Conservation (phyloP, 2,113 vertebrate genomes). For the Laticauda colubrina region DNA sequence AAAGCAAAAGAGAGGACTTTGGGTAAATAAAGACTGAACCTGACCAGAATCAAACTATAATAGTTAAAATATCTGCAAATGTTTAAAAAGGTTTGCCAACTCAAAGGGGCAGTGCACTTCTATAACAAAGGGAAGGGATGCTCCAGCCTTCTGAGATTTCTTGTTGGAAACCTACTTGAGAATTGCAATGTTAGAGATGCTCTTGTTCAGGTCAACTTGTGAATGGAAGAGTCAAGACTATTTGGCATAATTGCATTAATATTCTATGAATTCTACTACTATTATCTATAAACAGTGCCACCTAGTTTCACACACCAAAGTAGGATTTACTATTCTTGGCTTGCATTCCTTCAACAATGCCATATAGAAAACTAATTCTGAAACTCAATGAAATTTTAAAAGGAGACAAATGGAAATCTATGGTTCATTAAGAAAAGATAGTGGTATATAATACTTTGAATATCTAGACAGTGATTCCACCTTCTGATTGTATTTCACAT, state of each 20-base stretch:
- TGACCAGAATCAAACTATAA: not conserved
- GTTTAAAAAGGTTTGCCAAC: not conserved
- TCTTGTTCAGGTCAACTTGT: not conserved
- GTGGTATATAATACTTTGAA: not conserved
- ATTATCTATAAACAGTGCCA: not conserved
- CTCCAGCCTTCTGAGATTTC: not conserved
- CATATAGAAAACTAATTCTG: not conserved
- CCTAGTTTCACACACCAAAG: not conserved
- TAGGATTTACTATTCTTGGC: not conserved
- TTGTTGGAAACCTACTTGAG: not conserved
- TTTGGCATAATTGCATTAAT: not conserved
- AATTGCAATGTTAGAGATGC: not conserved
- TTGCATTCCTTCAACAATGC: not conserved
- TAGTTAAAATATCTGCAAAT: not conserved
- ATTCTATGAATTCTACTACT: not conserved
- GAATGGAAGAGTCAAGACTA: not conserved
- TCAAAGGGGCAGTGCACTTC: not conserved
- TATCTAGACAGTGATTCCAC: not conserved
- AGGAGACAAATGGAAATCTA: not conserved
- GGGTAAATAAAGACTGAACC: not conserved
- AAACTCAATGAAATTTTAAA: not conserved
- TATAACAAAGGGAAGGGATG: not conserved
- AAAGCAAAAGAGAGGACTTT: not conserved
- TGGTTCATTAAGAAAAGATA: not conserved
- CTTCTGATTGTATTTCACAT: not conserved